phyloP scores from a whole-genome alignment of 2,888 invertebrate species.

The Pachliopta kotzebuea region DNA sequence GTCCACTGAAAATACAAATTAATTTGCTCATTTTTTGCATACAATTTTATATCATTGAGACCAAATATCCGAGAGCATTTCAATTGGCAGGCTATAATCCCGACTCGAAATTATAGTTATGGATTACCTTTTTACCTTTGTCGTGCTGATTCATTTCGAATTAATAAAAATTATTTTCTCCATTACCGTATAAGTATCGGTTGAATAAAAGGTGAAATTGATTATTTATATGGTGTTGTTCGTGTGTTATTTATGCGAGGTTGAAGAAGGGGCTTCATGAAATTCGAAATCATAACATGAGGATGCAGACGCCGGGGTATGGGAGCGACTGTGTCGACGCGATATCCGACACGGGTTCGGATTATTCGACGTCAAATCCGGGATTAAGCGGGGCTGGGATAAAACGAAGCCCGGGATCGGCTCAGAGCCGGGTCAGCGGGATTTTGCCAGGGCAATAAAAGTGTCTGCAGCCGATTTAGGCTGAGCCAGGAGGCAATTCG shows the following conservation, averaged over 20 bases:
- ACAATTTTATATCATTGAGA: conserved; percentile 76
- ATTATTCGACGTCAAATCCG: conserved; percentile 82
- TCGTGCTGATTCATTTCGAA: conserved; percentile 66
- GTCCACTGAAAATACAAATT: conserved; percentile 77
- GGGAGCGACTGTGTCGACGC: conserved; percentile 78
- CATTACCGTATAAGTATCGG: conserved; percentile 45
- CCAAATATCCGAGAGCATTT: conserved; percentile 68
- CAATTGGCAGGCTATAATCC: conserved; percentile 66
- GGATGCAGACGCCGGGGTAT: conserved; percentile 46
- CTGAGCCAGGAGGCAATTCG: conserved; percentile 76
- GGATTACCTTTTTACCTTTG: conserved; percentile 72
- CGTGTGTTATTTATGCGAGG: conserved; percentile 42
- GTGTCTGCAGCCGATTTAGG: conserved; percentile 81
- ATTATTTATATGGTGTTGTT: conserved; percentile 51
- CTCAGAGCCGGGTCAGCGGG: conserved; percentile 74
- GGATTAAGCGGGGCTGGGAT: conserved; percentile 77
- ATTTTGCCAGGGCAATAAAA: conserved; percentile 79
- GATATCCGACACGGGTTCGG: conserved; percentile 84
- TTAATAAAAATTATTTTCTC: conserved; percentile 53
- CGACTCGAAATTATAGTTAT: conserved; percentile 65
- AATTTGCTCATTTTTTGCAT: conserved; percentile 79
- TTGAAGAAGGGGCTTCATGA: conserved; percentile 55
- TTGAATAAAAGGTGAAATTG: conserved; percentile 47
- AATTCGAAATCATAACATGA: conserved; percentile 69
- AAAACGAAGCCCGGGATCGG: conserved; percentile 68